These are phyloP conservation scores for Micoletzkya japonica DNA, from an alignment of 2,888 invertebrate genomes.

Conservation along the genomic window DNA sequence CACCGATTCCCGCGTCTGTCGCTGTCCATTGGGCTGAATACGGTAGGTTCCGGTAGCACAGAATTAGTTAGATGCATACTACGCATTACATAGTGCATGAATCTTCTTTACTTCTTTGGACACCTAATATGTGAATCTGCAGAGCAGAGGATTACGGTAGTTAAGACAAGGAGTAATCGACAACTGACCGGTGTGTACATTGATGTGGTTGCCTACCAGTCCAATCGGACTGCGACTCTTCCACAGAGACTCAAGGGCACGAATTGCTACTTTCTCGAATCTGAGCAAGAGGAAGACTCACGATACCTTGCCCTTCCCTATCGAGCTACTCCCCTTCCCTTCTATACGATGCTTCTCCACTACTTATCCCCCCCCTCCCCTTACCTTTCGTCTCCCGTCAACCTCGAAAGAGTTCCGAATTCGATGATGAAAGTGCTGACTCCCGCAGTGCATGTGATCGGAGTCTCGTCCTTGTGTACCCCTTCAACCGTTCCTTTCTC, in stretches of 20 bases:
- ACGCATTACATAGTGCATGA: not conserved
- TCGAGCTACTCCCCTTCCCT: not conserved
- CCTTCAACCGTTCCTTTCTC: not conserved
- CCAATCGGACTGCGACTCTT: slow-evolving; percentile 76
- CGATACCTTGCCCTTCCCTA: not conserved
- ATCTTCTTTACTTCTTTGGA: not conserved
- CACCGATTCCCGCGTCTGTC: slow-evolving; percentile 89
- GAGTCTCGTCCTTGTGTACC: slow-evolving; percentile 76
- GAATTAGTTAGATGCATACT: not conserved
- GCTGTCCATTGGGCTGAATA: slow-evolving; percentile 79
- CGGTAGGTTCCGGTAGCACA: not conserved
- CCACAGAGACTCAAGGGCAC: slow-evolving; percentile 85
- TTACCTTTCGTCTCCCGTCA: slow-evolving; percentile 66
- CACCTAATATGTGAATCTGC: not conserved
- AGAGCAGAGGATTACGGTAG: not conserved
- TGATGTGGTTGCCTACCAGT: slow-evolving; percentile 87
- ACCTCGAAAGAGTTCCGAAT: slow-evolving; percentile 76
- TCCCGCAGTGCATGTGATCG: slow-evolving; percentile 95
- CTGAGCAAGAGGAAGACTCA: not conserved
- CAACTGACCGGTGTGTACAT: slow-evolving; percentile 78
- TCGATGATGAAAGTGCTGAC: slow-evolving; percentile 95
- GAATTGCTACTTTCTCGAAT: slow-evolving; percentile 85
- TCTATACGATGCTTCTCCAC: not conserved
- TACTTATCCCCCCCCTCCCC: not conserved
- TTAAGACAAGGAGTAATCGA: not conserved